Evolutionary conservation across 2,113 vertebrate genomes (phyloP), one percentile per base, ranked within the genome.

Genomic region (Catharus minimus): DNA sequence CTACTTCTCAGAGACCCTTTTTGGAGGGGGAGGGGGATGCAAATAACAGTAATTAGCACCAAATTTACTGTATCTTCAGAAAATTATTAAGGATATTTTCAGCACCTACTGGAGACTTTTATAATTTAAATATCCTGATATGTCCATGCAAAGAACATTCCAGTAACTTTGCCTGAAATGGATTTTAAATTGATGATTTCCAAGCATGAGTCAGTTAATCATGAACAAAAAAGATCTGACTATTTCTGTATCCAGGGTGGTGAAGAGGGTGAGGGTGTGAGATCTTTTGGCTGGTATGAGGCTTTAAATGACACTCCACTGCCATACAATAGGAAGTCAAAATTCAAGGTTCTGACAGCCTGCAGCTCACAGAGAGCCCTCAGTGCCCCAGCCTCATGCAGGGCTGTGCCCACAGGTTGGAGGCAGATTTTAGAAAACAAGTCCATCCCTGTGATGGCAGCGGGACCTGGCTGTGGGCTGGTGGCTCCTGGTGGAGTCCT

Each of bases 1-100:
- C 72, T 24, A 64, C 86, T 95, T 97, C 89, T 94, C 66, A 12
- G 49, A 88, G 69, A 87, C 73, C 68, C 78, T 96, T 91, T 77
- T 82, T 50, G 56, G 23, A 92, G 74, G 71, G 86, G 81, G 64
- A 75, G 85, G 77, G 82, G 85, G 84, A 90, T 73, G 89, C 78
- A 97, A 97, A 95, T 96, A 97, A 95, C 82, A 89, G 78, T 84
- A 96, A 96, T 96, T 95, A 97, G 62, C 76, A 90, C 36, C 82
- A 95, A 92, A 92, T 91, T 95, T 92, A 77, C 78, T 71, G 62
- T 95, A 94, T 87, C 77, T 50, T 74, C 90, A 71, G 73, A 91
- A 96, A 95, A 94, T 57, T 26, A 90, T 94, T 93, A 92, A 88
- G 89, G 86, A 93, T 92, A 93, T 94, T 92, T 91, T 85, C 91